Base-by-base conservation (phyloP, 2,888 invertebrate species). In the Lepidocyrtoides sp. region DNA sequence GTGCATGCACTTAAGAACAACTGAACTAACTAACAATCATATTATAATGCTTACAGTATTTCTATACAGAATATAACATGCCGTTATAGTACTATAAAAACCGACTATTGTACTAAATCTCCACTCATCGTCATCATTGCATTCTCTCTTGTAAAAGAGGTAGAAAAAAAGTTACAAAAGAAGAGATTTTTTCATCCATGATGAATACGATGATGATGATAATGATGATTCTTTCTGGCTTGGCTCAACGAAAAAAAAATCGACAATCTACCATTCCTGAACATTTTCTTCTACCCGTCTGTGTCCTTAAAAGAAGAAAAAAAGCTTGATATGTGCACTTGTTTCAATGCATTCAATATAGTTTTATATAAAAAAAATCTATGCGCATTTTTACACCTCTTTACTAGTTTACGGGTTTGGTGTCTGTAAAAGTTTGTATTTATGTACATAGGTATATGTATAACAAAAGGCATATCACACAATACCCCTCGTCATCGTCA, bases 401-500 rank as follows among this genome's bases (percentile, higher is more conserved):
- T 63, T 4, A 10, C 36, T 17, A 10, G 72, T 12, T 72, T 69
- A 8, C 20, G 36, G 41, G 20, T 32, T 36, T 20, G 23, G 23
- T 23, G n/a, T n/a, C n/a, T 32, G 0, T 32, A 7, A 66, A 32
- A 57, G 17, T n/a, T n/a, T n/a, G 14, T 32, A 66, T n/a, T 17
- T 17, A 17, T 7, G 29, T 20, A 32, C 14, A 1, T 57, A 20
- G 17, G 60, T 36, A 57, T 36, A 10, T 26, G 1, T 77, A 8
- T 17, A 77, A 44, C 60, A 26, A 63, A 60, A 44, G n/a, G 26
- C 83, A 83, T 44, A 83, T 41, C 75, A 63, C 72, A 63, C 63
- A 86, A 54, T 77, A 41, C 77, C 81, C 82, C 48, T 75, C 81
- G 77, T 79, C 88, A 88, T 89, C 82, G 60, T 81, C 41, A 41